A percentile compares a stretch with the other conserved stretches of the same genome.
Conservation (phyloP, 2,113 vertebrate species). For the Cercopithecus mona region DNA sequence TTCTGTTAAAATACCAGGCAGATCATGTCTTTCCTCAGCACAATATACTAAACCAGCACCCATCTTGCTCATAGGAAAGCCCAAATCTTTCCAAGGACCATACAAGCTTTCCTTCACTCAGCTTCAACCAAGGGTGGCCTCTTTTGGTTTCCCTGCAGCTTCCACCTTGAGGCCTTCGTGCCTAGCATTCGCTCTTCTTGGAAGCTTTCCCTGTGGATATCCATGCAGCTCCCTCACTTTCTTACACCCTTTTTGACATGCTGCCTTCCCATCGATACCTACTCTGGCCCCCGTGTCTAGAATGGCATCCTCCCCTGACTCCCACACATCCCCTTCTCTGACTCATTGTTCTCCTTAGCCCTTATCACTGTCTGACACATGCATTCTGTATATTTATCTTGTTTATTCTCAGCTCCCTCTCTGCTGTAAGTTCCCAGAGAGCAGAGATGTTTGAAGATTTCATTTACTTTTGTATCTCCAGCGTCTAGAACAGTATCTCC, state of each 20-base stretch:
- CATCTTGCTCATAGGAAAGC: background rate
- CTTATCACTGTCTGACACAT: background rate
- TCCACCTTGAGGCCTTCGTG: too few relatives aligned
- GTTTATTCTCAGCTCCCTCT: background rate
- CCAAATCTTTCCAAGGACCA: background rate
- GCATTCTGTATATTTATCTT: background rate
- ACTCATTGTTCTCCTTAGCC: background rate
- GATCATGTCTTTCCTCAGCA: background rate
- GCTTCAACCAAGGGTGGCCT: background rate
- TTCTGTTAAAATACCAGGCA: background rate
- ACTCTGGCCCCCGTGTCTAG: background rate
- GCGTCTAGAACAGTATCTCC: background rate
- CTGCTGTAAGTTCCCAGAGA: background rate
- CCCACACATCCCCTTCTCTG: background rate
- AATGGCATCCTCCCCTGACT: background rate
- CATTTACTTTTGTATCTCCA: background rate
- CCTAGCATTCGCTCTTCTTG: background rate
- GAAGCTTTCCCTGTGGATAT: background rate
- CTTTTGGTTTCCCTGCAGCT: background rate
- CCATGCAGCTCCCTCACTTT: background rate
- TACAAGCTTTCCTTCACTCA: background rate
- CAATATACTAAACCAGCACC: background rate
- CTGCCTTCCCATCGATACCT: background rate
- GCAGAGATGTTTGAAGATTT: background rate
- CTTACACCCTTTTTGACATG: background rate